phyloP scores from a whole-genome alignment of 2,888 invertebrate genomes.

The Trichacis sp. region DNA sequence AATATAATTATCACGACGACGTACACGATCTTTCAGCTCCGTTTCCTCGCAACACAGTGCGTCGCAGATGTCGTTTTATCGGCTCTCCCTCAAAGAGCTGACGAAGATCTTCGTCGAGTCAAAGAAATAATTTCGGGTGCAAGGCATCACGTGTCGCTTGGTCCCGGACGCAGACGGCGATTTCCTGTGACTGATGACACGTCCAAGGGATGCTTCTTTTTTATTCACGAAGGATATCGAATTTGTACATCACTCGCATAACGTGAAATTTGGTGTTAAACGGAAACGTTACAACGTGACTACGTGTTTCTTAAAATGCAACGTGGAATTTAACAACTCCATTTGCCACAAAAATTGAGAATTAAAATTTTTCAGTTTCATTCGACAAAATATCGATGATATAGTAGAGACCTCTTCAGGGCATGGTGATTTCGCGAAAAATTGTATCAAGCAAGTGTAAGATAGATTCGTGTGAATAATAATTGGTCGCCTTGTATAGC shows the following conservation, averaged over 20 bases:
- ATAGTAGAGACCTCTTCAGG: too few relatives aligned
- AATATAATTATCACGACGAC: conserved; percentile 68
- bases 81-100: conserved; percentile 25
- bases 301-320: background rate
- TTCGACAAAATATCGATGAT: too few relatives aligned
- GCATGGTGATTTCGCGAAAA: too few relatives aligned
- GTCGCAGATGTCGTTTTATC: conserved; percentile 38
- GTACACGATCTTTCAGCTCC: conserved; percentile 54
- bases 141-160: background rate
- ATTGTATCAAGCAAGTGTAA: too few relatives aligned
- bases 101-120: conserved; percentile 4
- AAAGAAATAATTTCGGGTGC: conserved; percentile 1
- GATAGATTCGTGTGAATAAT: too few relatives aligned
- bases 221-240: background rate
- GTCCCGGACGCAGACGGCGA: background rate
- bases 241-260: background rate
- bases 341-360: too few relatives aligned
- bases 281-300: background rate
- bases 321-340: background rate
- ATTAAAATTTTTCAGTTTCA: too few relatives aligned
- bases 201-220: background rate
- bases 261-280: background rate
- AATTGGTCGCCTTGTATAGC: too few relatives aligned
- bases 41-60: conserved; percentile 39
- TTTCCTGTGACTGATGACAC: conserved; percentile 1